Evolutionary conservation across 2,113 vertebrate genomes (phyloP), one percentile per base, ranked within the genome.

Genomic region (Odocoileus hemionus): DNA sequence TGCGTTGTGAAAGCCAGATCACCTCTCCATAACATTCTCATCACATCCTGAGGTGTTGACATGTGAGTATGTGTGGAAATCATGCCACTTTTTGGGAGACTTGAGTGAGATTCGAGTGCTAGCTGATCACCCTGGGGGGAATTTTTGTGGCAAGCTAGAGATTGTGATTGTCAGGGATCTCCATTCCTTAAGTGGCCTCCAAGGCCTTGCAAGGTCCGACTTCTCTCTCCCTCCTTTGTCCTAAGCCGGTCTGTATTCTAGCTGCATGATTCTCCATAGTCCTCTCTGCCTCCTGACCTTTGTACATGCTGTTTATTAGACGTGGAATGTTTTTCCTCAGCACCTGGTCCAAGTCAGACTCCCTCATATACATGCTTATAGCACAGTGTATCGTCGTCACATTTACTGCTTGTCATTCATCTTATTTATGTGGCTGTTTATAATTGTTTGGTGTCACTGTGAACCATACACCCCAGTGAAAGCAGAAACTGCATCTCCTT

Each of bases 1-100:
- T 76, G n/a, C 47, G 3, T 14, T 28, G 39, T 33, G 78, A n/a
- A 67, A 89, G 86, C 36, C 70, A 78, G 28, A 55, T 86, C 45
- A 54, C 60, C 23, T 60, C 25, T 89, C 19, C 28, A 7, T 23
- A 47, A 16, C 26, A 50, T 78, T 89, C 76, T 89, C 14, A n/a
- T 30, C 36, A 39, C 33, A 23, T 94, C 30, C 43, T 12, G 19
- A 58, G 57, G 50, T 74, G 39, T 17, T 79, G 16, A 36, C 43
- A 33, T 28, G 97, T 91, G 33, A 89, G 70, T 89, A 4, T 79
- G 26, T 23, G 57, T 93, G 60, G 43, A 64, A 58, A 39, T 54
- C 21, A 30, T n/a, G 39, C 47, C 47, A 21, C 36, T 57, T 60
- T 76, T 52, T 14, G 30, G 39, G 60, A 76, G 17, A 14, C 30